Evolutionary conservation across 2,113 vertebrate genomes (phyloP).

Genomic region (Thunnus maccoyii): DNA sequence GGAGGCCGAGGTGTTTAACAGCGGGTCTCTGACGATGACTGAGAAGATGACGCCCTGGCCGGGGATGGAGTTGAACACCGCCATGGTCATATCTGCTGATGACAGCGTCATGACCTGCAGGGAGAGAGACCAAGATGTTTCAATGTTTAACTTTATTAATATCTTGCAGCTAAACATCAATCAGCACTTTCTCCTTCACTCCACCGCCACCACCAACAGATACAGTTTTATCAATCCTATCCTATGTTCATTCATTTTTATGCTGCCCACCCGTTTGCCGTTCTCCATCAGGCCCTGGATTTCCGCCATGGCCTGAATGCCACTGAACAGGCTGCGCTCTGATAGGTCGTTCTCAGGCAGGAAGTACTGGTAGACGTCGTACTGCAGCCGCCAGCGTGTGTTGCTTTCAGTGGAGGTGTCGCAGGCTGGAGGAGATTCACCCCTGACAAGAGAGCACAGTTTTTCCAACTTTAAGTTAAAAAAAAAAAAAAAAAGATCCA

Average conservation of each 20-base stretch:
- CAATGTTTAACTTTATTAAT: no score
- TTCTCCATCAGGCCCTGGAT: conserved; percentile 79
- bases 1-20: conserved; percentile 90
- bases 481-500: no score
- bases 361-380: conserved; percentile 95
- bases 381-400: conserved; percentile 89
- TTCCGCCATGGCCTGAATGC: conserved; percentile 85
- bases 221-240: no score
- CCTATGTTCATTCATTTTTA: neutral
- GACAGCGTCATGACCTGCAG: conserved; percentile 87
- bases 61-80: conserved; percentile 89
- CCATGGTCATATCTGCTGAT: conserved; percentile 82
- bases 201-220: neutral
- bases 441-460: conserved; percentile 77
- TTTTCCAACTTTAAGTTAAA: no score
- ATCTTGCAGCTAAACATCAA: no score
- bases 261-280: conserved; percentile 83
- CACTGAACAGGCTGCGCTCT: conserved; percentile 82
- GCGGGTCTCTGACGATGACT: conserved; percentile 91
- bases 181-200: neutral
- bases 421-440: conserved; percentile 80
- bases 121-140: no score
- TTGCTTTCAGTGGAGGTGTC: conserved; percentile 69
- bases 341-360: conserved; percentile 90
- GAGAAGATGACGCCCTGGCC: conserved; percentile 95